Percentiles rank a stretch among this genome's conserved stretches.
Evolutionary conservation across 2,113 vertebrate species (phyloP).

Genomic region (Takifugu bimaculatus): DNA sequence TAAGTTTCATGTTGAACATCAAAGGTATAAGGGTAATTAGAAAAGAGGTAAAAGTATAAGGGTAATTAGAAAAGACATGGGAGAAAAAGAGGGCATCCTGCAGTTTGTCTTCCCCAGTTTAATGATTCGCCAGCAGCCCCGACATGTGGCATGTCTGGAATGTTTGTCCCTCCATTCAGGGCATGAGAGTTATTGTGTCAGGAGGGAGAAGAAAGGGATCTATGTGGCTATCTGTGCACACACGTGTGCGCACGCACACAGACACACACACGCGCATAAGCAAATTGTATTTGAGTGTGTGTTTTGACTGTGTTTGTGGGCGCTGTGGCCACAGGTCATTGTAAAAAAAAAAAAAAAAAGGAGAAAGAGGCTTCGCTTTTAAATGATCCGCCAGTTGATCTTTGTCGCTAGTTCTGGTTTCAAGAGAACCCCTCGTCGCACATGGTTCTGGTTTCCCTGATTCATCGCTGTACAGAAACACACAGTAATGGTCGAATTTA

Average conservation of each 20-base stretch:
- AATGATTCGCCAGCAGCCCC: constrained; percentile 78
- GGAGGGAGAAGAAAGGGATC: constrained; percentile 63
- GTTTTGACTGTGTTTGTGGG: constrained; percentile 43
- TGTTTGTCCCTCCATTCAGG: constrained; percentile 75
- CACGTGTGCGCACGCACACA: constrained; percentile 15
- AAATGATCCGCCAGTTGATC: constrained; percentile 56
- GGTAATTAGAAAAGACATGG: constrained; percentile 75
- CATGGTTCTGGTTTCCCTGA: constrained; percentile 71
- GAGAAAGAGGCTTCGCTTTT: constrained; percentile 44
- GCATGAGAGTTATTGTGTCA: constrained; percentile 74
- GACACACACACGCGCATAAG: constrained; percentile 9
- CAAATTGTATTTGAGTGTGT: constrained; percentile 40
- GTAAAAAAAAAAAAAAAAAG: constrained; percentile 41
- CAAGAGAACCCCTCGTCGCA: constrained; percentile 38
- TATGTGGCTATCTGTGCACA: constrained; percentile 57
- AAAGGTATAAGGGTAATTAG: constrained; percentile 74
- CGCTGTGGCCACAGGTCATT: constrained; percentile 41
- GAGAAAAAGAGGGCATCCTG: constrained; percentile 71
- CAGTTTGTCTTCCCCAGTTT: constrained; percentile 73
- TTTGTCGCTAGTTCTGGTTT: constrained; percentile 34
- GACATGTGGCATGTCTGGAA: constrained; percentile 78
- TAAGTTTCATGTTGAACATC: constrained; percentile 74
- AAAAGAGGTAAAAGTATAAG: constrained; percentile 75
- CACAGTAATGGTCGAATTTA: constrained; percentile 54
- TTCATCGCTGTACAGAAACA: constrained; percentile 58